These are phyloP conservation scores for Molossus molossus DNA, from an alignment of 2,797 vertebrate genomes.

Conservation along the genomic window DNA sequence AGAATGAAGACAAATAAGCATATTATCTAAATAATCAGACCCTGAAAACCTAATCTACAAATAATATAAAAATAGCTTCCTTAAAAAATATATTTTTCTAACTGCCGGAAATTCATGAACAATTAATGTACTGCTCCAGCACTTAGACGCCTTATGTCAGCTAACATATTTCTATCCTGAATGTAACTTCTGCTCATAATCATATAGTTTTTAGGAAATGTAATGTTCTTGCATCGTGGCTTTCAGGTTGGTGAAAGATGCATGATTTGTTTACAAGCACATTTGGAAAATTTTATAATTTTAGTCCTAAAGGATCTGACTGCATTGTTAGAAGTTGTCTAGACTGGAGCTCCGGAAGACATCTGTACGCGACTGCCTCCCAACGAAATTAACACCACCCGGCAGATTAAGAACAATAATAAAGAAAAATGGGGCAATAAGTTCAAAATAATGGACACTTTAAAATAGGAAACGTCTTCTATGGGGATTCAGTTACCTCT, in stretches of 20 bases:
- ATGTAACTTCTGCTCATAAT: constrained; percentile 65
- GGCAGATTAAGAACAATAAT: constrained; percentile 61
- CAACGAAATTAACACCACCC: constrained; percentile 57
- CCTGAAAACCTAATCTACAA: constrained; percentile 50
- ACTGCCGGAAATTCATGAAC: constrained; percentile 35
- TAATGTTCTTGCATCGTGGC: constrained; percentile 64
- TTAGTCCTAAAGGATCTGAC: constrained; percentile 38
- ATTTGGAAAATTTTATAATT: constrained; percentile 67
- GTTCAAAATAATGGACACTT: constrained; percentile 55
- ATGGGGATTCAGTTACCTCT: constrained; percentile 48
- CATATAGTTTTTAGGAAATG: constrained; percentile 58
- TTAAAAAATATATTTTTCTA: constrained; percentile 38
- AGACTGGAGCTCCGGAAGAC: neutral
- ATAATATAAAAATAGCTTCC: neutral
- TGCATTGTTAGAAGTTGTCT: constrained; percentile 72
- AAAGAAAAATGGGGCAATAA: constrained; percentile 68
- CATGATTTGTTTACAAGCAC: constrained; percentile 61
- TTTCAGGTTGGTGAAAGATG: constrained; percentile 67
- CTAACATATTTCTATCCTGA: constrained; percentile 58
- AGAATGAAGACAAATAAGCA: neutral
- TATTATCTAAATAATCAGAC: constrained; percentile 11
- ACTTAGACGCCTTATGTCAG: constrained; percentile 41
- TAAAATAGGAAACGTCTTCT: constrained; percentile 60
- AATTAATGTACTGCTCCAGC: constrained; percentile 27
- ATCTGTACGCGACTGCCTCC: constrained; percentile 17